Conservation (phyloP, 2,888 invertebrate species). For the Drosophila neoperkinsi region DNA sequence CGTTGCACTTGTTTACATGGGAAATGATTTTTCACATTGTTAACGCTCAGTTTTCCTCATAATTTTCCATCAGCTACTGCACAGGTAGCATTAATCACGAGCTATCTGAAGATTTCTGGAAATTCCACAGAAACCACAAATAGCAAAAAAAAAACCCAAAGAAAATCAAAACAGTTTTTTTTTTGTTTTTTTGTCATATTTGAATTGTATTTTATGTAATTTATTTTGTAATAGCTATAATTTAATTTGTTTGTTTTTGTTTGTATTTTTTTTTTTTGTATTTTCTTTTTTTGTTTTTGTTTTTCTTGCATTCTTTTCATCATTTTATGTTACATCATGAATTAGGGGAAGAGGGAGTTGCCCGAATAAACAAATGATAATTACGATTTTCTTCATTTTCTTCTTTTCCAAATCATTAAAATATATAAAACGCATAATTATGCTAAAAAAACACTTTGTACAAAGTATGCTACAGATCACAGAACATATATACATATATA, state of each 20-base stretch:
- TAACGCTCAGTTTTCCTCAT: constrained; percentile 45
- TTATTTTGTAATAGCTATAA: constrained; percentile 68
- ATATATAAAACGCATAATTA: constrained; percentile 74
- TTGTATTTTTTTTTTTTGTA: constrained; percentile 6
- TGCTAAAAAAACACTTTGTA: constrained; percentile 84
- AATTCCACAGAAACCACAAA: constrained; percentile 6
- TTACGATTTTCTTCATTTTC: constrained; percentile 19
- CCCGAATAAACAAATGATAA: constrained; percentile 22
- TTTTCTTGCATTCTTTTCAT: constrained; percentile 30
- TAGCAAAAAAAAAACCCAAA: background rate
- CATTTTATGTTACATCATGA: constrained; percentile 31
- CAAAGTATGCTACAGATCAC: constrained; percentile 85
- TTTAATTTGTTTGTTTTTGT: constrained; percentile 36
- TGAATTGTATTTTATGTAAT: constrained; percentile 61
- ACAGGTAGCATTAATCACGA: constrained; percentile 13
- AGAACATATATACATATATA: constrained; percentile 83
- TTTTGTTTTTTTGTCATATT: constrained; percentile 23
- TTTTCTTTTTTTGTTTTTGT: constrained; percentile 7
- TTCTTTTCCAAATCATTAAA: constrained; percentile 53
- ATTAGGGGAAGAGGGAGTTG: constrained; percentile 11
- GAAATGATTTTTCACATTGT: constrained; percentile 66
- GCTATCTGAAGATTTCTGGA: constrained; percentile 1
- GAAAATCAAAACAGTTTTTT: constrained; percentile 27
- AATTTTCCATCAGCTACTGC: constrained; percentile 44
- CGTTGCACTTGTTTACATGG: constrained; percentile 79